Evolutionary conservation across 2,797 vertebrate species (phyloP).

Genomic region (Ficedula albicollis): DNA sequence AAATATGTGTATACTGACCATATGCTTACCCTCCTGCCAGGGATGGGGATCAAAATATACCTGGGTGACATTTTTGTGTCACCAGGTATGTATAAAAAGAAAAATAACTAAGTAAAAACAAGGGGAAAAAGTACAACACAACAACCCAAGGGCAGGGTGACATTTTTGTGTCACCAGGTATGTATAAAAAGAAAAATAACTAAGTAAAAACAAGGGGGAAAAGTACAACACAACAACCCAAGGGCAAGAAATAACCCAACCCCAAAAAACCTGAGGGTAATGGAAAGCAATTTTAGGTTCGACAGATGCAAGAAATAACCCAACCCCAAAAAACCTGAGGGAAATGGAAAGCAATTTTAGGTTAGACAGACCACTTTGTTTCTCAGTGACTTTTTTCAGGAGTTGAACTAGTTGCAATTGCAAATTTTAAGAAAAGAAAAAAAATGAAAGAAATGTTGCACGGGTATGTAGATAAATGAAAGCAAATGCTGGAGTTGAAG

Average conservation of each 20-base stretch:
- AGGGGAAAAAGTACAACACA: fast-evolving
- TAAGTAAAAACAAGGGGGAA: too few relatives aligned
- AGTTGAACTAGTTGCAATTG: neutral
- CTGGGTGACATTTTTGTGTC: neutral
- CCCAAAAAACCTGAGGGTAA: too few relatives aligned
- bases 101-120: neutral
- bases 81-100: neutral
- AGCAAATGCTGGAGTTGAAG: neutral
- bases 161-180: too few relatives aligned
- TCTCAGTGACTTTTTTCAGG: neutral
- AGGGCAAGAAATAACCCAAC: too few relatives aligned
- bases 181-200: too few relatives aligned
- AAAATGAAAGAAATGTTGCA: neutral
- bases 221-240: too few relatives aligned
- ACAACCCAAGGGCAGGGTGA: neutral
- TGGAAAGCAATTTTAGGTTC: too few relatives aligned
- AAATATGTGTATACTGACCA: fast-evolving
- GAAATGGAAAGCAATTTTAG: neutral
- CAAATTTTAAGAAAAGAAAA: neutral
- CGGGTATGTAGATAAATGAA: neutral
- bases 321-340: neutral
- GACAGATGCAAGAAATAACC: too few relatives aligned
- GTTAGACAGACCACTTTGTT: neutral
- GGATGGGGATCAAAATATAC: neutral
- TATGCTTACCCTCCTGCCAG: neutral